phyloP scores from a whole-genome alignment of 2,888 invertebrate genomes.

The Carpatolechia fugitivella region DNA sequence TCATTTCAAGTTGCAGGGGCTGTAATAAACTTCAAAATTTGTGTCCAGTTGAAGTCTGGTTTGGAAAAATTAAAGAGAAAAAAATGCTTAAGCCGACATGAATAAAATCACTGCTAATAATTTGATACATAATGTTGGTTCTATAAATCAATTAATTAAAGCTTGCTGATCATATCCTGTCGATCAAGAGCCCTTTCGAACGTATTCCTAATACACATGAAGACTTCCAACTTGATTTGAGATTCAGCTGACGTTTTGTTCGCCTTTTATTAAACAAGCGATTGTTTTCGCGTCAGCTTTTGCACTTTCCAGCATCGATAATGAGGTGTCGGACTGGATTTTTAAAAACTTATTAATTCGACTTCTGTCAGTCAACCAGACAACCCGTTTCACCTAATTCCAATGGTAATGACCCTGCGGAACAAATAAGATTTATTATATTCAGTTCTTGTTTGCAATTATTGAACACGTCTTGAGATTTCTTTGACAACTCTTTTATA shows the following conservation, averaged over 20 bases:
- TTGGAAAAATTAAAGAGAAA: no score
- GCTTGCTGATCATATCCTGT: constrained; percentile 20
- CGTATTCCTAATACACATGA: constrained; percentile 54
- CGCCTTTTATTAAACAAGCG: constrained; percentile 57
- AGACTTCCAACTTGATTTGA: constrained; percentile 49
- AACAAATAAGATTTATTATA: constrained; percentile 65
- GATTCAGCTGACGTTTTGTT: constrained; percentile 44
- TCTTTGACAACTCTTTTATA: constrained; percentile 5
- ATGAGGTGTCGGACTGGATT: constrained; percentile 55
- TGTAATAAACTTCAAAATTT: background rate
- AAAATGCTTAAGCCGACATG: no score
- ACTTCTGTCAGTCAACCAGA: constrained; percentile 34
- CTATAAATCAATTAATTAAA: no score
- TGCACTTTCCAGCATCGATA: constrained; percentile 70
- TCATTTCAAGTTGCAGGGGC: constrained; percentile 25
- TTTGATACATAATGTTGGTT: no score
- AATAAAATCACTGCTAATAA: no score
- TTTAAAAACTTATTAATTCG: constrained; percentile 46
- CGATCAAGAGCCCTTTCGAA: constrained; percentile 26
- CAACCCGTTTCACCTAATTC: constrained; percentile 64
- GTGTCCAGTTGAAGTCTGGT: background rate
- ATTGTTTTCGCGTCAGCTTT: constrained; percentile 72
- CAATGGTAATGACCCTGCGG: constrained; percentile 58
- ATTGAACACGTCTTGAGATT: background rate
- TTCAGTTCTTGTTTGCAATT: constrained; percentile 37